Percentiles rank a stretch among this genome's conserved stretches.
These are phyloP conservation scores for Aphelenchoides fujianensis DNA, from an alignment of 1,140 invertebrate species.

Conservation along the genomic window DNA sequence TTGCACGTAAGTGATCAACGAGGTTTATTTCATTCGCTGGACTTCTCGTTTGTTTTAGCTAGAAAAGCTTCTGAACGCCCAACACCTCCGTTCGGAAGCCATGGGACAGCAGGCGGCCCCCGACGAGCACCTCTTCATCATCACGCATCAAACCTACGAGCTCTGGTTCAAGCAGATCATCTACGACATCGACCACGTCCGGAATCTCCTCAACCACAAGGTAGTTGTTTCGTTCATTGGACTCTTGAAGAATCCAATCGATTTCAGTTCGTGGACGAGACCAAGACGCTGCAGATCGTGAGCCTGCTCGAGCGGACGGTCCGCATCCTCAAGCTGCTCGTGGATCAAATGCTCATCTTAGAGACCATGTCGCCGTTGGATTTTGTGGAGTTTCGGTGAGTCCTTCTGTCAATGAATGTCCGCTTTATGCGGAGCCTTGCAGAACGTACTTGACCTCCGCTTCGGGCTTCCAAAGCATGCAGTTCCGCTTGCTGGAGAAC, in stretches of 20 bases:
- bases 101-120: conserved; percentile 73
- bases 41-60: conserved; percentile 66
- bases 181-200: conserved; percentile 88
- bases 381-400: conserved; percentile 85
- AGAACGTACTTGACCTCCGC: conserved; percentile 81
- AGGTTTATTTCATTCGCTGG: conserved; percentile 23
- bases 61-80: conserved; percentile 81
- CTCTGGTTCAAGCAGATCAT: conserved; percentile 99
- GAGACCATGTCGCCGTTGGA: conserved; percentile 97
- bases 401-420: conserved; percentile 13
- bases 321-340: conserved; percentile 87
- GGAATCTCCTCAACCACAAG: conserved; percentile 74
- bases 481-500: conserved; percentile 92
- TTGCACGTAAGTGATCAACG: conserved; percentile 40
- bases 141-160: conserved; percentile 79
- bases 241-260: conserved; percentile 16
- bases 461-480: conserved; percentile 93
- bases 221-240: conserved; percentile 60
- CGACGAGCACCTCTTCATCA: conserved; percentile 76
- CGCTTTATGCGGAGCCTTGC: conserved; percentile 37
- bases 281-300: conserved; percentile 84
- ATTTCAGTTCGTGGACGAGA: conserved; percentile 75
- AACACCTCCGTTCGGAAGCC: conserved; percentile 76
- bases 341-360: conserved; percentile 92
- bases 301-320: conserved; percentile 86